Base-by-base conservation (phyloP, 2,797 vertebrate genomes). In the Etheostoma nigrum region DNA sequence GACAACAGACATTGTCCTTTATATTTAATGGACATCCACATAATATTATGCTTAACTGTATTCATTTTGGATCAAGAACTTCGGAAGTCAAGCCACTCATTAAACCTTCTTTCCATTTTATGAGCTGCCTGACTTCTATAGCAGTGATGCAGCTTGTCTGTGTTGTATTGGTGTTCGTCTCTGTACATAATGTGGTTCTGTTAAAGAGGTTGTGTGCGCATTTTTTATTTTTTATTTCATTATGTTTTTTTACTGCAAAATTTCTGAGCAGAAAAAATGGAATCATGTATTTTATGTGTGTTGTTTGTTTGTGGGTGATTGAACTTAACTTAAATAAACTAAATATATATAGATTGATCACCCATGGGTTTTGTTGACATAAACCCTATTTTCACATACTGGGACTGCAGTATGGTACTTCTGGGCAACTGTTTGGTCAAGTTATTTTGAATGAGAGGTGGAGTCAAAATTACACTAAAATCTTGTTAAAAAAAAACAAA, bases 301-400 rank as follows among this genome's bases (percentile, higher is more conserved):
- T 18, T 8, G 30, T 53, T 14, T 49, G 2, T 36, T 58, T 36
- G 9, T 40, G 44, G 3, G 2, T 3, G 13, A 25, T 45, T 30
- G 30, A 30, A 77, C 58, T 70, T 83, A 79, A 73, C 87, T 87
- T 4, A 33, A 33, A 6, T 33, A 33, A 33, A 33, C 6, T 33
- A 33, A 33, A 33, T 33, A 27, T 27, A 30, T 30, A 30, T 30
- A 30, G 5, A 30, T 30, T 5, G 5, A 30, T 30, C 53, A 74
- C 88, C 79, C 87, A 23, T 57, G 88, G 79, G 86, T 80, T 58
- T 72, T 11, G 7, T 8, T 60, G 81, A 87, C 83, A 69, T 78
- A 19, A 81, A 72, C 51, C 63, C 83, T 85, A 87, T 89, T 89
- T 66, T 81, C 88, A 90, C 91, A 23, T 81, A 47, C 59, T n/a